Base-by-base conservation (phyloP, 2,113 vertebrate genomes). In the Onychorhynchus coronatus region DNA sequence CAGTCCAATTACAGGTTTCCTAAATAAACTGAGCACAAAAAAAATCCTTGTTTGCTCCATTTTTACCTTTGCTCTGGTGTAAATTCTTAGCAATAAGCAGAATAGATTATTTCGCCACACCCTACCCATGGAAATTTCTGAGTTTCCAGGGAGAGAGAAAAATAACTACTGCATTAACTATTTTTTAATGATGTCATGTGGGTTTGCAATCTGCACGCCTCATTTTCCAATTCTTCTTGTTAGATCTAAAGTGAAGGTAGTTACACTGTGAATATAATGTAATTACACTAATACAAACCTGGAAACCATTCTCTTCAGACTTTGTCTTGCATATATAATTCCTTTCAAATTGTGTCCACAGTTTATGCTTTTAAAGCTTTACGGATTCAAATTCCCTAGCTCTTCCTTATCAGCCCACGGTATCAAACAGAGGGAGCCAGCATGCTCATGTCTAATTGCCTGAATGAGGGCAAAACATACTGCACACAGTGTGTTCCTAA, bases 361-460 rank as follows among this genome's bases (percentile, higher is more conserved):
- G 3, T 67, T 91, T 33, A 31, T 91, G 74, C 74, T 73, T 83
- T 90, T 76, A 79, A 91, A 93, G 81, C 88, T 91, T 89, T 49
- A 85, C 39, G 50, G 59, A 44, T 63, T 91, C 82, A 55, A 17
- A 90, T 95, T 95, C 74, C 70, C 41, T 16, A 35, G 66, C 70
- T 92, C 68, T 88, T 88, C 59, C 63, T 91, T 94, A 93, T 95
- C 93, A 52, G 24, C 31, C 39, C 24, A 3, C 47, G 76, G 14
- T 67, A 70, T 50, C 85, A 88, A 84, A 74, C 74, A 94, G 78
- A 62, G 55, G 71, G 59, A 95, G 88, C 75, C 93, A 90, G 75
- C 14, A 33, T 59, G 68, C 39, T 93, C 31, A 0, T 37, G 44
- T 23, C 46, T 90, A 93, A 90, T 91, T 90, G 78, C 63, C 74